Evolutionary conservation across 2,888 invertebrate genomes (phyloP).

Genomic region (Nineta flava): DNA sequence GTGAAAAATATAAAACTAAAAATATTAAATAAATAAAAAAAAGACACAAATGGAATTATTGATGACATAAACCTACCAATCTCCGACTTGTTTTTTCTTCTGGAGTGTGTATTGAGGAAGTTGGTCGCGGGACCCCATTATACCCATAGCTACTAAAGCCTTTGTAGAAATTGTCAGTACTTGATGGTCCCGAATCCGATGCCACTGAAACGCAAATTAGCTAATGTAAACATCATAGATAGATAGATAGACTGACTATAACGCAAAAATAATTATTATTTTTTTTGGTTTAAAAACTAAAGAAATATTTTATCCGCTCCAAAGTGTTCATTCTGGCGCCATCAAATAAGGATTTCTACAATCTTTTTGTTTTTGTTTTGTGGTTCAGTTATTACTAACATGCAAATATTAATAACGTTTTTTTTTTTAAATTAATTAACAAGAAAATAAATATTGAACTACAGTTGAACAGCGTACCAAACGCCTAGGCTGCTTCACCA

Average conservation of each 20-base stretch:
- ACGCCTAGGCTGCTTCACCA: slow-evolving; percentile 82
- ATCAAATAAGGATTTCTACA: slow-evolving; percentile 5
- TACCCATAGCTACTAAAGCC: slow-evolving; percentile 50
- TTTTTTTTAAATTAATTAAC: no score
- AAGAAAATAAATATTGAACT: no score
- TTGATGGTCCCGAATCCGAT: slow-evolving; percentile 57
- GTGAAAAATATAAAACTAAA: slow-evolving; percentile 8
- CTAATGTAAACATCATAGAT: slow-evolving; percentile 4
- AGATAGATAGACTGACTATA: background rate
- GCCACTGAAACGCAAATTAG: slow-evolving; percentile 52
- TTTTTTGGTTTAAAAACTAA: no score
- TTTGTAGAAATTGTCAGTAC: slow-evolving; percentile 78
- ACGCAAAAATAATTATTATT: background rate
- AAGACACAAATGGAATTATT: slow-evolving; percentile 1
- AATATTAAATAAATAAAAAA: background rate
- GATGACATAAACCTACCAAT: slow-evolving; percentile 45
- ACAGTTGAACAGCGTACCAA: slow-evolving; percentile 45
- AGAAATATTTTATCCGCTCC: background rate
- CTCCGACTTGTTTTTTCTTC: slow-evolving; percentile 49
- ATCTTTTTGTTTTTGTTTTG: background rate
- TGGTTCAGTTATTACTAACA: no score
- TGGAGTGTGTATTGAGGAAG: slow-evolving; percentile 38
- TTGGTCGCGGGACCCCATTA: slow-evolving; percentile 39
- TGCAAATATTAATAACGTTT: no score
- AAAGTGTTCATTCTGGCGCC: background rate